phyloP scores from a whole-genome alignment of 2,797 vertebrate species.

The Hapalemur alaotrensis region DNA sequence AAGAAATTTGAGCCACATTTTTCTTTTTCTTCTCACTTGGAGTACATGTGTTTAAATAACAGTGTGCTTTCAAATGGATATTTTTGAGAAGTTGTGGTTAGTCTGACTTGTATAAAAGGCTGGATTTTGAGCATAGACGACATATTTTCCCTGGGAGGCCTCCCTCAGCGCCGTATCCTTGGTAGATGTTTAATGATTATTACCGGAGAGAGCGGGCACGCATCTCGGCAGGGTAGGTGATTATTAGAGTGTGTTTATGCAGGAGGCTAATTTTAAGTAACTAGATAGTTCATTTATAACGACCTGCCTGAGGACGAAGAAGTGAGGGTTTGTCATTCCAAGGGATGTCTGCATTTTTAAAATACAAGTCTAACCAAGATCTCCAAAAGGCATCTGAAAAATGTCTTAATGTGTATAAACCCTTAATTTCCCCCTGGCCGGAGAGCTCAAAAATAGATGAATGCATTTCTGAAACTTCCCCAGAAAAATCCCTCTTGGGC shows the following conservation, averaged over 20 bases:
- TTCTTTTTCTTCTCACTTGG: neutral
- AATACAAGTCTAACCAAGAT: conserved; percentile 37
- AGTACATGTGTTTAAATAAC: too few species aligned
- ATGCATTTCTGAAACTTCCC: conserved; percentile 27
- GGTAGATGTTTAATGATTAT: neutral
- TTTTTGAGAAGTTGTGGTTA: neutral
- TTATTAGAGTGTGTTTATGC: neutral
- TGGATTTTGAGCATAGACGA: neutral
- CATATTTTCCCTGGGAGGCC: neutral
- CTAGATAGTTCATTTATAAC: neutral
- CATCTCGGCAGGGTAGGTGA: rapidly evolving
- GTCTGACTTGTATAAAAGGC: neutral
- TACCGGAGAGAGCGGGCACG: rapidly evolving
- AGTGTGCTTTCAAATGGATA: neutral
- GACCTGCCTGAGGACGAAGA: neutral
- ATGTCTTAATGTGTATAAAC: conserved; percentile 22
- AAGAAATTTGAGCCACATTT: neutral
- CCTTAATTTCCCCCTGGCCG: neutral
- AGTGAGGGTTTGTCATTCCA: neutral
- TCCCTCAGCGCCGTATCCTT: rapidly evolving
- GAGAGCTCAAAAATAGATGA: conserved; percentile 26
- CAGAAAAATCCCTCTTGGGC: conserved; percentile 9
- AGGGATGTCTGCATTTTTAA: neutral
- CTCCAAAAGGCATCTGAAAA: conserved; percentile 47
- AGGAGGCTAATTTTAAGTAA: neutral